phyloP scores from a whole-genome alignment of 2,797 vertebrate species.

The Percopsis omiscomaycus region DNA sequence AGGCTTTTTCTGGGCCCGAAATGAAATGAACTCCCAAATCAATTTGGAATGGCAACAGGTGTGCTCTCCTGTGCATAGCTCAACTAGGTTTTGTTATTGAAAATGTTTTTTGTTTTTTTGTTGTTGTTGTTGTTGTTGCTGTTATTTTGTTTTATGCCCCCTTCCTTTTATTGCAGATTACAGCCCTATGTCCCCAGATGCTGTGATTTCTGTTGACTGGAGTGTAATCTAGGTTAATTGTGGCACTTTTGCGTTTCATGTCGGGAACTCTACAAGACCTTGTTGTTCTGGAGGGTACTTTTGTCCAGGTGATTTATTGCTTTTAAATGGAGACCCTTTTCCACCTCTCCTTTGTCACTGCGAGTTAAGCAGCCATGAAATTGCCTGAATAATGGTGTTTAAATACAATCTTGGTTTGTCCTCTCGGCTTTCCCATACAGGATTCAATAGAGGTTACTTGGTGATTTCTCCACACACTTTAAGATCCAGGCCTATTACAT shows the following conservation, averaged over 20 bases:
- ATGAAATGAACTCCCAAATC: conserved; percentile 95
- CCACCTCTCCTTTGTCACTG: conserved; percentile 73
- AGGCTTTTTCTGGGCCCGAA: conserved; percentile 88
- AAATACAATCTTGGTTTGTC: conserved; percentile 90
- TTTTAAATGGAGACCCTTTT: conserved; percentile 81
- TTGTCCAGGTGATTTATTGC: conserved; percentile 89
- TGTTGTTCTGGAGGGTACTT: conserved; percentile 82
- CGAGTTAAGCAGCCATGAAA: conserved; percentile 95
- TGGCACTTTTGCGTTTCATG: conserved; percentile 81
- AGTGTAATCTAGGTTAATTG: conserved; percentile 87
- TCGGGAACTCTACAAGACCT: conserved; percentile 81
- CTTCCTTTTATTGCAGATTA: conserved; percentile 61
- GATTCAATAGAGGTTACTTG: conserved; percentile 67
- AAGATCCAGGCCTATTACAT: conserved; percentile 40
- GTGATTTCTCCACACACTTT: conserved; percentile 71
- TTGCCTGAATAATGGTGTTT: conserved; percentile 95
- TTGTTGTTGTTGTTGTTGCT: neutral
- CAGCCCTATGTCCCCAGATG: conserved; percentile 55
- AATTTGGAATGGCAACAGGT: conserved; percentile 89
- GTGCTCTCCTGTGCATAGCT: conserved; percentile 78
- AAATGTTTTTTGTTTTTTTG: conserved; percentile 73
- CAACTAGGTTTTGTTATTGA: conserved; percentile 80
- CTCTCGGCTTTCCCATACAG: conserved; percentile 65
- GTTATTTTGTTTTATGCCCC: conserved; percentile 26
- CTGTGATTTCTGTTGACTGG: conserved; percentile 76